A percentile compares a stretch with the other conserved stretches of the same genome.
phyloP scores from a whole-genome alignment of 2,113 vertebrate genomes.

The Amia ocellicauda region DNA sequence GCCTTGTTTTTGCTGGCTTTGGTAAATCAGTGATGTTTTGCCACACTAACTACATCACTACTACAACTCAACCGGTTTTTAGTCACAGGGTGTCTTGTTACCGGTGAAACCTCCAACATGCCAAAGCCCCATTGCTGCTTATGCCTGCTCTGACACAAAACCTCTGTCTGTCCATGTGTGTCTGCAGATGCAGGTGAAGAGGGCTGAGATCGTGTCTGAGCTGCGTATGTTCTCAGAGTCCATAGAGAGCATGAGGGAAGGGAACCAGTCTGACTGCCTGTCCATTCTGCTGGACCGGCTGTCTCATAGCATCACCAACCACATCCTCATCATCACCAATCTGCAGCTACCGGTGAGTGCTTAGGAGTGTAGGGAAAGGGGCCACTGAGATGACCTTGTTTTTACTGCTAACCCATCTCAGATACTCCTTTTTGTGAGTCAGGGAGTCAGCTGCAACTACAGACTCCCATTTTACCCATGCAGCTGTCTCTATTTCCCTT shows the following conservation, averaged over 20 bases:
- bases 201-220: slow-evolving; percentile 7
- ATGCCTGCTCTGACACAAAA: too few species aligned
- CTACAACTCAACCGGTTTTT: too few species aligned
- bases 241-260: background rate
- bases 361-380: background rate
- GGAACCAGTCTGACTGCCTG: slow-evolving; percentile 8
- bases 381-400: too few species aligned
- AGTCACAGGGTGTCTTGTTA: too few species aligned
- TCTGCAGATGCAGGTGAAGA: slow-evolving; percentile 7
- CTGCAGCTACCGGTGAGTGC: slow-evolving; percentile 6
- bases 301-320: slow-evolving; percentile 13
- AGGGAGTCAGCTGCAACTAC: too few species aligned
- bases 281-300: slow-evolving; percentile 15
- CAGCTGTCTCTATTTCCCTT: background rate
- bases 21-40: too few species aligned
- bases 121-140: too few species aligned
- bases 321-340: slow-evolving; percentile 8
- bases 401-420: too few species aligned
- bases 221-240: slow-evolving; percentile 9
- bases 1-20: too few species aligned
- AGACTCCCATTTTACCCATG: background rate
- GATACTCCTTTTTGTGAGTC: background rate
- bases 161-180: too few species aligned
- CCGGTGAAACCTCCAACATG: too few species aligned
- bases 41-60: too few species aligned